These are phyloP conservation scores for Taxidea taxus DNA, from an alignment of 2,113 vertebrate genomes.

Conservation along the genomic window DNA sequence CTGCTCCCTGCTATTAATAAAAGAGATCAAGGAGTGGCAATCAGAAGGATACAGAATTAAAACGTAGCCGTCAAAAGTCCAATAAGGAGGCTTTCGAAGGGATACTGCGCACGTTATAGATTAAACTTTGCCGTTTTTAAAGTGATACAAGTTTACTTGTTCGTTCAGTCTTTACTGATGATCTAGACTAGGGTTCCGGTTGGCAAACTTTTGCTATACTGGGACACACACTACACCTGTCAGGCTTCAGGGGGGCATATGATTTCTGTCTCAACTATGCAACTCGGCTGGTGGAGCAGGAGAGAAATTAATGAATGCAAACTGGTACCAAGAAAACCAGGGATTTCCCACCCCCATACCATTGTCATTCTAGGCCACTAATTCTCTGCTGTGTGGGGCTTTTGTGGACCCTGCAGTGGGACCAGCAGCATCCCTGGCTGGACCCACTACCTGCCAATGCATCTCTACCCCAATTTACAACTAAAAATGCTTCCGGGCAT, in stretches of 20 bases:
- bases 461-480: rapidly evolving
- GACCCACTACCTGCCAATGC: too few species aligned
- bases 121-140: neutral
- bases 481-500: neutral
- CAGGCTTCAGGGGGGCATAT: neutral
- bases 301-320: neutral
- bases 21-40: neutral
- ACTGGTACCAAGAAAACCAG: neutral
- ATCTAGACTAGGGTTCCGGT: neutral
- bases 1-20: neutral
- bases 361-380: too few species aligned
- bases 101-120: too few species aligned
- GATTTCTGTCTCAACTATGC: neutral
- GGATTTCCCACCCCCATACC: neutral
- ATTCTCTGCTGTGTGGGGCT: neutral
- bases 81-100: neutral
- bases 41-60: neutral
- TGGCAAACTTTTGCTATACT: neutral
- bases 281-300: neutral
- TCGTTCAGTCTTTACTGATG: neutral
- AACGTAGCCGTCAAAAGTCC: neutral
- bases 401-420: rapidly evolving
- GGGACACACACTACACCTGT: neutral
- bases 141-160: neutral
- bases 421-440: too few species aligned